A percentile compares a stretch with the other conserved stretches of the same genome.
Conservation (phyloP, 2,888 invertebrate species). For the Agrochola litura region DNA sequence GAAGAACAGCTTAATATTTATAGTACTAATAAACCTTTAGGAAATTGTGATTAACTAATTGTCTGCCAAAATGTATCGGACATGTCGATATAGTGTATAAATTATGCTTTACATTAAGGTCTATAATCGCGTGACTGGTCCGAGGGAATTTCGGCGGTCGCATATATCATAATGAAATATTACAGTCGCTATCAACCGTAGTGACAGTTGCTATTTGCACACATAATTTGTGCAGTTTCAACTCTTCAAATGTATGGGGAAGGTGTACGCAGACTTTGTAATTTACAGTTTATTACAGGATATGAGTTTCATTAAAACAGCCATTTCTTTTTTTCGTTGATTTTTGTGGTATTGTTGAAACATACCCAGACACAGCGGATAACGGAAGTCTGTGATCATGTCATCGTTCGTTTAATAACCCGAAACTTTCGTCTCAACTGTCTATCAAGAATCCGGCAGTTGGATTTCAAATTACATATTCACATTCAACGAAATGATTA, state of each 20-base stretch:
- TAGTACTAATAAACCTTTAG: conserved; percentile 43
- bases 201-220: conserved; percentile 67
- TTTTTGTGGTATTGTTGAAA: conserved; percentile 20
- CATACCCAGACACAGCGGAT: conserved; percentile 22
- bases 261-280: conserved; percentile 35
- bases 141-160: conserved; percentile 54
- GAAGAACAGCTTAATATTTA: conserved; percentile 27
- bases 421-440: conserved; percentile 1
- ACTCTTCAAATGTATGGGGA: conserved; percentile 43
- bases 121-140: conserved; percentile 62
- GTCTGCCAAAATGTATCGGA: conserved; percentile 50
- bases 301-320: conserved; percentile 22
- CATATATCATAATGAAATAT: conserved; percentile 65
- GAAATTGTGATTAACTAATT: conserved; percentile 55
- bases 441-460: not conserved
- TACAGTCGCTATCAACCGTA: conserved; percentile 65
- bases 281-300: conserved; percentile 38
- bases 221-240: conserved; percentile 49
- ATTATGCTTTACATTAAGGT: conserved; percentile 58
- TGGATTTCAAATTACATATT: conserved; percentile 19
- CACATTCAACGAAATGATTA: conserved; percentile 31
- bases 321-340: not conserved
- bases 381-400: conserved; percentile 18
- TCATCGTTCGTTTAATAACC: conserved; percentile 25
- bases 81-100: conserved; percentile 48